These are phyloP conservation scores for Staurois parvus DNA, from an alignment of 2,797 vertebrate genomes.

Conservation along the genomic window DNA sequence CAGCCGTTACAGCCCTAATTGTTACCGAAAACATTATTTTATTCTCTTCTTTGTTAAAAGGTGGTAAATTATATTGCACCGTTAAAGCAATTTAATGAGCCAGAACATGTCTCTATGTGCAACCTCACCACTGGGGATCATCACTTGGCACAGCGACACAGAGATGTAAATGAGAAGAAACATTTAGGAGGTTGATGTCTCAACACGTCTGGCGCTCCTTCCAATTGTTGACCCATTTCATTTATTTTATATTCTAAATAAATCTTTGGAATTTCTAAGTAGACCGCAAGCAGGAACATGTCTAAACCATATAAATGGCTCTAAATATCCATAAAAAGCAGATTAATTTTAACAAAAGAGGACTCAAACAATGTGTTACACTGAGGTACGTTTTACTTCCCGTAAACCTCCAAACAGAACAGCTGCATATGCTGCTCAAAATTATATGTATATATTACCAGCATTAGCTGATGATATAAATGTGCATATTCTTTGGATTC, in stretches of 20 bases:
- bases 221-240: slow-evolving; percentile 38
- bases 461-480: no score
- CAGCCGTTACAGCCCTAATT: neutral
- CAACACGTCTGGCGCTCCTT: slow-evolving; percentile 47
- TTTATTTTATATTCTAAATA: slow-evolving; percentile 41
- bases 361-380: neutral
- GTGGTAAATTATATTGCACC: neutral
- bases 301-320: slow-evolving; percentile 3
- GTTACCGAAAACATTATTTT: neutral
- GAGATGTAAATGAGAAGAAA: slow-evolving; percentile 49
- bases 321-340: neutral
- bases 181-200: slow-evolving; percentile 25
- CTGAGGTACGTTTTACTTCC: no score
- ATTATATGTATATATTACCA: no score
- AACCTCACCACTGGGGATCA: slow-evolving; percentile 10
- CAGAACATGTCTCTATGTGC: slow-evolving; percentile 45
- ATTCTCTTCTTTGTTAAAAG: slow-evolving; percentile 12
- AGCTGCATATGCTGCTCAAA: no score
- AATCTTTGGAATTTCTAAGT: slow-evolving; percentile 14
- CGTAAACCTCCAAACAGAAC: no score
- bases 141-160: slow-evolving; percentile 27
- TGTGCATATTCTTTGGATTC: no score
- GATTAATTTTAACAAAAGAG: slow-evolving; percentile 11
- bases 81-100: slow-evolving; percentile 30
- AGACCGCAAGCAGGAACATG: slow-evolving; percentile 10